phyloP scores from a whole-genome alignment of 1,140 invertebrate genomes.

The Cydia amplana region DNA sequence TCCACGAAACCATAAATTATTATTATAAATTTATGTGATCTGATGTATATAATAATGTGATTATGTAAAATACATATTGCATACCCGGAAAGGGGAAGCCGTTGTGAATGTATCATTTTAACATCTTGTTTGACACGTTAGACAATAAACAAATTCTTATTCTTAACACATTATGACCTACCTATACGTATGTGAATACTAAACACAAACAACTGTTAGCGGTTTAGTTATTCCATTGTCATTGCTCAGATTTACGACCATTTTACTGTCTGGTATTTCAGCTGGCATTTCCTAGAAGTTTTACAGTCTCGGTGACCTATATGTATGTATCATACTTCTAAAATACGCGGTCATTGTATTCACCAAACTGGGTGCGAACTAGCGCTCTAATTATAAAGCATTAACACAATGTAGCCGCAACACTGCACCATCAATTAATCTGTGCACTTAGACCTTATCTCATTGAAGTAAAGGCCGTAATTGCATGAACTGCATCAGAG shows the following conservation, averaged over 20 bases:
- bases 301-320: constrained; percentile 5
- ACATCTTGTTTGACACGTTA: no score
- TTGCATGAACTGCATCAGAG: constrained; percentile 6
- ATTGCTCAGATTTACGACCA: constrained; percentile 3
- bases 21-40: no score
- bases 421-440: neutral
- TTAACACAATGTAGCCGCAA: constrained; percentile 21
- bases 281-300: constrained; percentile 6
- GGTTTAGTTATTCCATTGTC: neutral
- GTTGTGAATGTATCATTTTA: no score
- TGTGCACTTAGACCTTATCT: neutral
- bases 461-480: neutral
- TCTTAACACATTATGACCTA: no score
- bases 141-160: no score
- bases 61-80: no score
- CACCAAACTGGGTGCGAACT: constrained; percentile 12
- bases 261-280: constrained; percentile 11
- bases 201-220: neutral
- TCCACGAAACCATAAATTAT: no score
- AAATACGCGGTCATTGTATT: constrained; percentile 10
- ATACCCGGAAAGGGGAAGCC: no score
- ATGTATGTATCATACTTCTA: neutral
- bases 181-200: neutral
- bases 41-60: no score
- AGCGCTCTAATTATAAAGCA: constrained; percentile 26